Evolutionary conservation across 2,888 invertebrate genomes (phyloP).

Genomic region (Nomada goodeniana): DNA sequence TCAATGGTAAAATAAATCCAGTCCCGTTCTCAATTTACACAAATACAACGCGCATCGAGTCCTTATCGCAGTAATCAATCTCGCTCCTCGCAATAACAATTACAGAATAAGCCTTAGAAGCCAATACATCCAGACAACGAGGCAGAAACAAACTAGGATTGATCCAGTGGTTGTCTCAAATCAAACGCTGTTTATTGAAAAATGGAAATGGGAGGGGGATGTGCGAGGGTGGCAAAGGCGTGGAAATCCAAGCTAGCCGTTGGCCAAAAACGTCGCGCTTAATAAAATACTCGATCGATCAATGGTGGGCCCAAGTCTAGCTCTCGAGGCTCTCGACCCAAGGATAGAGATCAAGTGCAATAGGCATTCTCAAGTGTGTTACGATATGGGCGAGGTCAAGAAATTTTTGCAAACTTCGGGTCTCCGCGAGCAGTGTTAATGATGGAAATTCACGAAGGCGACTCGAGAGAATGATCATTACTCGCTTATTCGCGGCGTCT

Average conservation of each 20-base stretch:
- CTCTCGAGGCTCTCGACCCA: not conserved
- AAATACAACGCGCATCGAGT: no score
- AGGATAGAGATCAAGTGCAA: slow-evolving; percentile 30
- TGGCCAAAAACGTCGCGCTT: slow-evolving; percentile 39
- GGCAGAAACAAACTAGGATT: not conserved
- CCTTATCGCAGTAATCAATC: no score
- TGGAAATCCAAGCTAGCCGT: not conserved
- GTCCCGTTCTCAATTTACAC: no score
- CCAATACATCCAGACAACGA: not conserved
- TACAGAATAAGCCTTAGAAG: no score
- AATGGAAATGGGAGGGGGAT: not conserved
- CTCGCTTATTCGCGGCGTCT: slow-evolving; percentile 3
- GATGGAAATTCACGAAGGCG: slow-evolving; percentile 36
- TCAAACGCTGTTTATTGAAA: not conserved
- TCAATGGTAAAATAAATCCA: no score
- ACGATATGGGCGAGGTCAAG: slow-evolving; percentile 8
- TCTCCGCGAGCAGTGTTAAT: slow-evolving; percentile 19
- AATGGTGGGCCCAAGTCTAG: slow-evolving; percentile 15
- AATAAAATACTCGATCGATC: slow-evolving; percentile 56
- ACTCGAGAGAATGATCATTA: slow-evolving; percentile 47
- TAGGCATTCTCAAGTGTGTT: slow-evolving; percentile 22
- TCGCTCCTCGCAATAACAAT: no score
- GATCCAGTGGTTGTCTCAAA: not conserved
- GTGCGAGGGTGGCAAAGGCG: not conserved
- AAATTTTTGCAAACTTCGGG: slow-evolving; percentile 7